Conservation (phyloP, 2,888 invertebrate genomes). For the Latrodectus elegans region DNA sequence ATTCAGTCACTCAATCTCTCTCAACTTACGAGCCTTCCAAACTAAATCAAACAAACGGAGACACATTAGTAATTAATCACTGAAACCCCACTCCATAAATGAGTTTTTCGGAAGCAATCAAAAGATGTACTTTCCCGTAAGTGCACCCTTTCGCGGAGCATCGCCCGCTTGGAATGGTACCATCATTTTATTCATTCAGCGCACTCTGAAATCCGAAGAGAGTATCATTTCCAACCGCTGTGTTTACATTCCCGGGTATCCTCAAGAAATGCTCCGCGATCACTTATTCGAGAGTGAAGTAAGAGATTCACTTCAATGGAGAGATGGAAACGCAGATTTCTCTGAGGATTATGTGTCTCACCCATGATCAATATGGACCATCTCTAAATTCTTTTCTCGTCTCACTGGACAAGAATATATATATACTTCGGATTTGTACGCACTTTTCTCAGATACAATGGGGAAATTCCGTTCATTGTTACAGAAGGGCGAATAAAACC, state of each 20-base stretch:
- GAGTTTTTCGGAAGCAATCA: constrained; percentile 15
- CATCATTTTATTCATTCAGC: constrained; percentile 25
- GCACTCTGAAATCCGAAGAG: constrained; percentile 1
- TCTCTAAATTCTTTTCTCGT: not conserved
- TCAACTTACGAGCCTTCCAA: too few relatives aligned
- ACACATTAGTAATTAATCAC: constrained; percentile 17
- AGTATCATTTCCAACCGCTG: not conserved
- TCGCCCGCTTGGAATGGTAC: not conserved
- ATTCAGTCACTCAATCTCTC: too few relatives aligned
- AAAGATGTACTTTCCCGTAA: not conserved
- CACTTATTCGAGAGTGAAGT: not conserved
- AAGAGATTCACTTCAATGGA: constrained; percentile 21
- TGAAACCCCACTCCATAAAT: not conserved
- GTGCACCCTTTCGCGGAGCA: not conserved
- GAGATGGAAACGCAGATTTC: constrained; percentile 30
- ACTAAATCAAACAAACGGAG: not conserved
- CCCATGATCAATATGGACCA: constrained; percentile 2
- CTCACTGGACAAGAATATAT: not conserved
- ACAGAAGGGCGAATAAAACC: too few relatives aligned
- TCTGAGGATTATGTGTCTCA: constrained; percentile 13
- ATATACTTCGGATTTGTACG: too few relatives aligned
- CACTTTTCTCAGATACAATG: too few relatives aligned
- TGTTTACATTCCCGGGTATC: constrained; percentile 16
- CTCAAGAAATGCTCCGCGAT: constrained; percentile 14
- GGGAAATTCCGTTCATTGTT: too few relatives aligned